Evolutionary conservation across 2,888 invertebrate species (phyloP).

Genomic region (Latrodectus elegans): DNA sequence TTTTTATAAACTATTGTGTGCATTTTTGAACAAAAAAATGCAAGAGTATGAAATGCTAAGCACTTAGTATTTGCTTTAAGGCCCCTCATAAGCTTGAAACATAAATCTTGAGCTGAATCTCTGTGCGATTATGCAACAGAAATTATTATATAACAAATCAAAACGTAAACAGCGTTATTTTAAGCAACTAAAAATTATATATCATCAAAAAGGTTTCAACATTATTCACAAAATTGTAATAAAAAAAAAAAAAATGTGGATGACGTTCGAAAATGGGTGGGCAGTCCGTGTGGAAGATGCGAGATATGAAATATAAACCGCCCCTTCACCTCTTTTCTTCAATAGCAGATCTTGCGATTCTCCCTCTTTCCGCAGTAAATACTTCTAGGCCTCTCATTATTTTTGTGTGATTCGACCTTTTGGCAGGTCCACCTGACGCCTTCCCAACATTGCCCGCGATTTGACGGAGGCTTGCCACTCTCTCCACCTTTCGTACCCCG

Average conservation of each 20-base stretch:
- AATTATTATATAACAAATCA: no score
- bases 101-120: no score
- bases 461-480: not conserved
- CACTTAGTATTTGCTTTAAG: no score
- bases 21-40: no score
- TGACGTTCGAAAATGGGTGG: not conserved
- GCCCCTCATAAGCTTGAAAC: no score
- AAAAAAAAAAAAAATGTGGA: not conserved
- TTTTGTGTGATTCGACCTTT: conserved; percentile 54
- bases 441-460: conserved; percentile 52
- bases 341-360: conserved; percentile 8
- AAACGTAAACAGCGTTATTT: no score
- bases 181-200: no score
- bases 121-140: no score
- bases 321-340: not conserved
- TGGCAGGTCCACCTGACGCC: conserved; percentile 64
- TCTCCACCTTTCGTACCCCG: conserved; percentile 2
- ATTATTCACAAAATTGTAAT: no score
- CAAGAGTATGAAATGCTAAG: no score
- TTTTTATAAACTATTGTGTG: no score
- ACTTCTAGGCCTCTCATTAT: conserved; percentile 15
- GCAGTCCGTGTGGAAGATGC: conserved; percentile 4
- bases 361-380: conserved; percentile 16
- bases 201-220: no score
- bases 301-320: conserved; percentile 30